Conservation (phyloP, 2,113 vertebrate genomes). For the Philantomba maxwellii region DNA sequence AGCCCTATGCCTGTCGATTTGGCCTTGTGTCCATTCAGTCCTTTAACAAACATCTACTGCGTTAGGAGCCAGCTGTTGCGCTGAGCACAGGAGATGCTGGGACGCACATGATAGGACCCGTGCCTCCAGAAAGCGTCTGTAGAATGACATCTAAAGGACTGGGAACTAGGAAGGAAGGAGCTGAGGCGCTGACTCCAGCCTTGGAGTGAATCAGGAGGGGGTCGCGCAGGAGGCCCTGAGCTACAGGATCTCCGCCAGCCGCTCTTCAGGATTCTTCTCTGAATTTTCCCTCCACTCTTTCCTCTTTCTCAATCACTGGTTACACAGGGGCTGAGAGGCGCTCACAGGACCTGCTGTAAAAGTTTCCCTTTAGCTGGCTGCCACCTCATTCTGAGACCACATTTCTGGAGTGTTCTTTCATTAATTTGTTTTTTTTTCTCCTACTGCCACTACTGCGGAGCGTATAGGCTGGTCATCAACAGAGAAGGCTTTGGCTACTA, state of each 20-base stretch:
- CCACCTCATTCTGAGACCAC: background rate
- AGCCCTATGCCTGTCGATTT: rapidly evolving
- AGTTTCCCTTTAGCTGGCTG: background rate
- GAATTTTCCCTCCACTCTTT: background rate
- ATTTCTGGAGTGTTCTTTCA: background rate
- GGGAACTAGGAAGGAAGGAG: background rate
- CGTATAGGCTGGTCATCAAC: background rate
- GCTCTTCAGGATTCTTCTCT: background rate
- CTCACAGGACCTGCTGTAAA: background rate
- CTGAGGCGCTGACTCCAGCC: rapidly evolving
- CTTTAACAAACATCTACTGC: background rate
- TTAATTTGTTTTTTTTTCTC: background rate
- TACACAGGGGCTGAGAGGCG: rapidly evolving
- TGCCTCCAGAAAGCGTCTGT: background rate
- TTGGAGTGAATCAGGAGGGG: background rate
- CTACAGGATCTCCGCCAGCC: background rate
- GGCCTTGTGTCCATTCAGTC: background rate
- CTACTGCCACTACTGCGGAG: background rate
- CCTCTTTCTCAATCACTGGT: background rate
- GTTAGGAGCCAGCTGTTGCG: background rate
- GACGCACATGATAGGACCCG: too few species aligned
- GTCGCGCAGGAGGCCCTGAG: background rate
- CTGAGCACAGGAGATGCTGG: background rate
- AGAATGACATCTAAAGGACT: background rate
- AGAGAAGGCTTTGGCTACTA: background rate